Conservation (phyloP, 2,797 vertebrate genomes). For the Chromobotia macracanthus region DNA sequence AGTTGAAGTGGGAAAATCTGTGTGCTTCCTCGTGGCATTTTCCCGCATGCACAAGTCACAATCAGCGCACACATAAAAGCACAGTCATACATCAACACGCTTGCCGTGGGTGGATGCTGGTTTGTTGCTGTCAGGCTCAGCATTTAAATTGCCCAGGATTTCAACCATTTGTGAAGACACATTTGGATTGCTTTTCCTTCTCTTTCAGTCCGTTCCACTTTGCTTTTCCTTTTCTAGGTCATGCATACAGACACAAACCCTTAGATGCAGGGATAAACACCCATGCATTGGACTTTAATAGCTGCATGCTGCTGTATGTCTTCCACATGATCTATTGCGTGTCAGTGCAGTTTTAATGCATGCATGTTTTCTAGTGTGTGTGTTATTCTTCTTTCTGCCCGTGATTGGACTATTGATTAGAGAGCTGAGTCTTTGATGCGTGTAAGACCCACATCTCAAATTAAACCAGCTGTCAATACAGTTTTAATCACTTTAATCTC, state of each 20-base stretch:
- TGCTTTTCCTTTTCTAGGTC: slow-evolving; percentile 32
- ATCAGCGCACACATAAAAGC: slow-evolving; percentile 21
- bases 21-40: slow-evolving; percentile 13
- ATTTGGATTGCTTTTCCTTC: slow-evolving; percentile 26
- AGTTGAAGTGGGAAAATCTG: slow-evolving; percentile 2
- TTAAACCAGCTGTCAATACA: slow-evolving; percentile 56
- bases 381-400: slow-evolving; percentile 35
- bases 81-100: slow-evolving; percentile 36
- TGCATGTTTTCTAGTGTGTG: slow-evolving; percentile 11
- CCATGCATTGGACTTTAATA: slow-evolving; percentile 12
- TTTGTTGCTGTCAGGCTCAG: slow-evolving; percentile 34
- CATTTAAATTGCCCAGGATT: slow-evolving; percentile 18
- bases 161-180: slow-evolving; percentile 13
- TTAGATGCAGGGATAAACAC: not conserved
- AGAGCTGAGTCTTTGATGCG: slow-evolving; percentile 53
- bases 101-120: slow-evolving; percentile 29
- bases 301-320: slow-evolving; percentile 1
- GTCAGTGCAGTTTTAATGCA: slow-evolving; percentile 24
- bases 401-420: slow-evolving; percentile 61
- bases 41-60: not conserved
- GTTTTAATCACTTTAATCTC: slow-evolving; percentile 55
- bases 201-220: slow-evolving; percentile 14
- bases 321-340: slow-evolving; percentile 18
- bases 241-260: slow-evolving; percentile 4
- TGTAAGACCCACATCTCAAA: slow-evolving; percentile 53